Evolutionary conservation across 64 coral and sea anemone species (phyloP).

Genomic region (Actinia tenebrosa): DNA sequence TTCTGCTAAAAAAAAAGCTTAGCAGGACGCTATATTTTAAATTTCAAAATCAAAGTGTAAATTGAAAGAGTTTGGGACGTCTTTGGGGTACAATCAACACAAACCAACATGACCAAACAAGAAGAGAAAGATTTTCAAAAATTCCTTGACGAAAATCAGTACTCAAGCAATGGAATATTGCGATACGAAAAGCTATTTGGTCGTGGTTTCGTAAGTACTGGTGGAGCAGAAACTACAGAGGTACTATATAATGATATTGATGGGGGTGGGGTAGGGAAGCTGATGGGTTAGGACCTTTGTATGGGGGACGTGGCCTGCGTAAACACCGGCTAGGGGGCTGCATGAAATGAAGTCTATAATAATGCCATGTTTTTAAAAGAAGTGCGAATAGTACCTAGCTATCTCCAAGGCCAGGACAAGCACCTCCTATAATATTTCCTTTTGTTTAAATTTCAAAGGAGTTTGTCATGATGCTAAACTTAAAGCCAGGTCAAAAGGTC

Average conservation of each 20-base stretch:
- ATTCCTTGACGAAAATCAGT: conserved; percentile 95
- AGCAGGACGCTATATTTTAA: too few relatives aligned
- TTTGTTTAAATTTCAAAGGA: conserved; percentile 35
- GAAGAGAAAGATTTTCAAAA: conserved; percentile 67
- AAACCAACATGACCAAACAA: background rate
- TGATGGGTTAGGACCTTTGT: background rate
- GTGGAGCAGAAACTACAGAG: conserved; percentile 93
- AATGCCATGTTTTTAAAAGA: too few relatives aligned
- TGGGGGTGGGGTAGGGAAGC: background rate
- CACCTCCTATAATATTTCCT: too few relatives aligned
- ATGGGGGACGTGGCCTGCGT: too few relatives aligned
- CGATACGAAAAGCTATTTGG: conserved; percentile 95
- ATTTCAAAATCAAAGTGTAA: too few relatives aligned
- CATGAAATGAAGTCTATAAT: too few relatives aligned
- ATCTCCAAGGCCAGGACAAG: too few relatives aligned
- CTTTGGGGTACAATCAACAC: background rate
- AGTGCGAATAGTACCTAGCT: too few relatives aligned
- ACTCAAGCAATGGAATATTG: conserved; percentile 66
- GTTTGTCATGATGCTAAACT: conserved; percentile 78
- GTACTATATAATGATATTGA: conserved; percentile 20
- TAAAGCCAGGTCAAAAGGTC: conserved; percentile 71
- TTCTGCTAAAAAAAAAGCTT: too few relatives aligned
- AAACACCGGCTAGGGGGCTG: too few relatives aligned
- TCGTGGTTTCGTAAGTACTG: conserved; percentile 89
- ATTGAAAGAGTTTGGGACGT: background rate